Evolutionary conservation across 53 echinoderm and acorn worm genomes (phyloP).

Genomic region (Stichopus horrens): DNA sequence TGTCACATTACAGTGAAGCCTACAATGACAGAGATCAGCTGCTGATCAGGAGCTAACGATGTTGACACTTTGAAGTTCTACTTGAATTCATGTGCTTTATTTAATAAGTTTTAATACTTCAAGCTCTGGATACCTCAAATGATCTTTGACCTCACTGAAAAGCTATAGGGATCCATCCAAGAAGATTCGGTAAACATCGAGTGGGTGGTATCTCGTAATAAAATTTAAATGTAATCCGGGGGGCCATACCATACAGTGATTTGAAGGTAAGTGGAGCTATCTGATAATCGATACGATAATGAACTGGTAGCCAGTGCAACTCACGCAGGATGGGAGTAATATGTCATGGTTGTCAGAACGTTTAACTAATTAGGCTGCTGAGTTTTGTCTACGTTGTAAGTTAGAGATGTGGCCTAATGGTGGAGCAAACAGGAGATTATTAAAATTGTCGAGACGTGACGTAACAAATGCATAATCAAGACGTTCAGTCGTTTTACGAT

Average conservation of each 20-base stretch:
- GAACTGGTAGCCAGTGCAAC: constrained; percentile 45
- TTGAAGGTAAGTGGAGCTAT: constrained; percentile 20
- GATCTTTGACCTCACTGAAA: too few species aligned
- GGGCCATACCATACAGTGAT: background rate
- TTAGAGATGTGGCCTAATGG: background rate
- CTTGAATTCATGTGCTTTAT: too few species aligned
- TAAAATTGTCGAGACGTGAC: constrained; percentile 11
- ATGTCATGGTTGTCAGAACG: background rate
- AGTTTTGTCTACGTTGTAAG: constrained; percentile 49
- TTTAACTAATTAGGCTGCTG: constrained; percentile 32
- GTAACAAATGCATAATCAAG: constrained; percentile 15
- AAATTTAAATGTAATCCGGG: background rate
- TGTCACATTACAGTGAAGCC: too few species aligned
- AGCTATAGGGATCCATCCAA: too few species aligned
- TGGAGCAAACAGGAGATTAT: background rate
- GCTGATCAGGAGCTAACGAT: too few species aligned
- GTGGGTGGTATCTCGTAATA: background rate
- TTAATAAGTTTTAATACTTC: too few species aligned
- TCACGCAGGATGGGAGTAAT: constrained; percentile 43
- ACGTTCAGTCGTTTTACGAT: background rate
- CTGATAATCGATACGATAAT: constrained; percentile 11
- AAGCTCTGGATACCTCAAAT: too few species aligned
- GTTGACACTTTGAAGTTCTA: too few species aligned
- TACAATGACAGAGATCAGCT: too few species aligned
- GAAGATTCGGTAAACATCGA: background rate